phyloP scores from a whole-genome alignment of 2,888 invertebrate species.

The Pheosia gnoma region DNA sequence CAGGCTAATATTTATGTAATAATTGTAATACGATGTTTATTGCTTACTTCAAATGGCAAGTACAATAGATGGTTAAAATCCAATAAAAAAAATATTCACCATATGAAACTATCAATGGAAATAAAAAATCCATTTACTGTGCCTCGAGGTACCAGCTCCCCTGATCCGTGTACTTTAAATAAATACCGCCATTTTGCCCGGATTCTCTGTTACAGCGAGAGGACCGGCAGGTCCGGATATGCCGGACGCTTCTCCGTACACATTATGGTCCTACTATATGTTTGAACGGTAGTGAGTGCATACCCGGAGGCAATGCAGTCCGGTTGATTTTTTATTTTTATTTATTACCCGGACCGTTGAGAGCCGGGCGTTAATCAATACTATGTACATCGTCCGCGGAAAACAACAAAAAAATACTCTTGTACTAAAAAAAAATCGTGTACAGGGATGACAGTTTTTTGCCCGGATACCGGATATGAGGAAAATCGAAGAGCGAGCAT shows the following conservation, averaged over 20 bases:
- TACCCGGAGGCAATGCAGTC: slow-evolving; percentile 61
- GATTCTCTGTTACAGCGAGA: slow-evolving; percentile 19
- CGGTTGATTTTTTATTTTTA: slow-evolving; percentile 63
- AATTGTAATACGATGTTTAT: background rate
- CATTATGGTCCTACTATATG: slow-evolving; percentile 45
- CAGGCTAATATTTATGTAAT: background rate
- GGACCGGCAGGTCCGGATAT: slow-evolving; percentile 26
- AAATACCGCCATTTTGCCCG: slow-evolving; percentile 30
- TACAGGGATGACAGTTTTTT: slow-evolving; percentile 51
- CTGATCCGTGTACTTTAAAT: slow-evolving; percentile 38
- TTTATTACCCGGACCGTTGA: slow-evolving; percentile 59
- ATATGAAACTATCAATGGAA: slow-evolving; percentile 49
- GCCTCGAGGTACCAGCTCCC: slow-evolving; percentile 49
- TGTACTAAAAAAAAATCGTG: slow-evolving; percentile 16
- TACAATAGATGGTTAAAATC: background rate
- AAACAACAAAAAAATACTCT: slow-evolving; percentile 48
- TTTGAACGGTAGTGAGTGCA: slow-evolving; percentile 61
- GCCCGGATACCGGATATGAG: slow-evolving; percentile 47
- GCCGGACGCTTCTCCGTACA: slow-evolving; percentile 30
- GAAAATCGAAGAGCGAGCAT: slow-evolving; percentile 40
- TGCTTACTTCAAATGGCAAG: background rate
- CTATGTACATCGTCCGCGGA: slow-evolving; percentile 51
- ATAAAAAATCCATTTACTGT: slow-evolving; percentile 60
- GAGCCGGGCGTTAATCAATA: slow-evolving; percentile 69
- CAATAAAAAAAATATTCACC: slow-evolving; percentile 11